A percentile compares a stretch with the other conserved stretches of the same genome.
Conservation (phyloP, 2,797 vertebrate species). For the Clarias fuscus region DNA sequence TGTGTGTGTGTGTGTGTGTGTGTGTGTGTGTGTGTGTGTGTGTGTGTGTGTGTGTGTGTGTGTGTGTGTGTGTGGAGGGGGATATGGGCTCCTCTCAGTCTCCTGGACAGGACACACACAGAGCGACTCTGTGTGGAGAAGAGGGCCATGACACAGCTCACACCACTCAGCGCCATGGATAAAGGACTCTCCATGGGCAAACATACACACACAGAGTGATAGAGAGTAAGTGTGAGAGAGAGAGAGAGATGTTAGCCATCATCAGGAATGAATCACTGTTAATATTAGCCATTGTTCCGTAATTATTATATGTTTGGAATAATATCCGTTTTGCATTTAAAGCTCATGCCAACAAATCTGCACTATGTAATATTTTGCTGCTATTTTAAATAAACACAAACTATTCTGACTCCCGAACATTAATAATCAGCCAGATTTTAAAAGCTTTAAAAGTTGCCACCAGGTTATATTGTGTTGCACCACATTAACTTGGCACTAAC, state of each 20-base stretch:
- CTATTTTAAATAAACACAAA: constrained; percentile 12
- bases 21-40: constrained; percentile 34
- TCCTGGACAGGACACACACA: constrained; percentile 77
- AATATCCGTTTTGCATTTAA: neutral
- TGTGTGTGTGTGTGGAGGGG: constrained; percentile 42
- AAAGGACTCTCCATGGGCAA: constrained; percentile 47
- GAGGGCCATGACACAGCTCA: constrained; percentile 67
- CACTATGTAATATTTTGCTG: constrained; percentile 14
- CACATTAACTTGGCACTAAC: constrained; percentile 42
- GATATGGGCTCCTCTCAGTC: constrained; percentile 70
- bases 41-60: constrained; percentile 23
- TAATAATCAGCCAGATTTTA: constrained; percentile 19
- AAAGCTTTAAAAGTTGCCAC: constrained; percentile 32
- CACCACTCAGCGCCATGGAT: constrained; percentile 59
- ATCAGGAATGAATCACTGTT: constrained; percentile 13
- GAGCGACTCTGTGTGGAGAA: constrained; percentile 75
- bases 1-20: too few relatives aligned
- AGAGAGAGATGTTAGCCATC: neutral
- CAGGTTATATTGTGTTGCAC: constrained; percentile 44
- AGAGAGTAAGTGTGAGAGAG: neutral
- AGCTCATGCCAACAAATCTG: neutral
- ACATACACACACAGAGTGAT: neutral
- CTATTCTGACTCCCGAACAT: neutral
- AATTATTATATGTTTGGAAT: neutral
- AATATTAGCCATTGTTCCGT: constrained; percentile 21